These are phyloP conservation scores for Rachycentron canadum DNA, from an alignment of 2,797 vertebrate genomes.

Conservation along the genomic window DNA sequence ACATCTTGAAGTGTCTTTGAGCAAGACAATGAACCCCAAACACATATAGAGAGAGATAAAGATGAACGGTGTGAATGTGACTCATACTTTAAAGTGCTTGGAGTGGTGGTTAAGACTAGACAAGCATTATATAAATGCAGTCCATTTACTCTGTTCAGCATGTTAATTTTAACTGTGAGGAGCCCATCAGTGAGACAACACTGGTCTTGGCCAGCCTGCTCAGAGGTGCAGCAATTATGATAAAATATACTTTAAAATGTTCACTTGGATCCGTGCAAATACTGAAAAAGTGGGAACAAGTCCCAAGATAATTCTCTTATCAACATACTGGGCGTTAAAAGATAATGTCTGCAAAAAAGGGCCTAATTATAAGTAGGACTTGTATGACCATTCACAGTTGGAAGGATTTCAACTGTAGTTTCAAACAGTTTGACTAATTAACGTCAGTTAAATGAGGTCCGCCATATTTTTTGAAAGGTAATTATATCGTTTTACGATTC, in stretches of 20 bases:
- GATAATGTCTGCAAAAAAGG: slow-evolving; percentile 62
- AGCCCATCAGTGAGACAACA: background rate
- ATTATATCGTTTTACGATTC: slow-evolving; percentile 87
- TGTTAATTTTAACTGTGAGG: background rate
- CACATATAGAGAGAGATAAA: no score
- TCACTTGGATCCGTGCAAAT: slow-evolving; percentile 6
- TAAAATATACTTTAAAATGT: slow-evolving; percentile 12
- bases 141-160: background rate
- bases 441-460: slow-evolving; percentile 84
- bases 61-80: no score
- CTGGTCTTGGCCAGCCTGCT: slow-evolving; percentile 1
- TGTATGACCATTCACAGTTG: slow-evolving; percentile 76
- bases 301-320: slow-evolving; percentile 48
- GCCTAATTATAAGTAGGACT: slow-evolving; percentile 80
- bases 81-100: no score
- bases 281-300: slow-evolving; percentile 21
- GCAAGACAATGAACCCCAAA: no score
- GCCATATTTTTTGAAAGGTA: slow-evolving; percentile 86
- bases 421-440: slow-evolving; percentile 86
- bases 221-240: background rate
- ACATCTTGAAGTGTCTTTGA: no score
- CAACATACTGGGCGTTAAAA: slow-evolving; percentile 48
- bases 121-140: no score
- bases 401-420: slow-evolving; percentile 74
- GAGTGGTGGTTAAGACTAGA: no score